Evolutionary conservation across 2,797 vertebrate species (phyloP).

Genomic region (Semaprochilodus insignis): DNA sequence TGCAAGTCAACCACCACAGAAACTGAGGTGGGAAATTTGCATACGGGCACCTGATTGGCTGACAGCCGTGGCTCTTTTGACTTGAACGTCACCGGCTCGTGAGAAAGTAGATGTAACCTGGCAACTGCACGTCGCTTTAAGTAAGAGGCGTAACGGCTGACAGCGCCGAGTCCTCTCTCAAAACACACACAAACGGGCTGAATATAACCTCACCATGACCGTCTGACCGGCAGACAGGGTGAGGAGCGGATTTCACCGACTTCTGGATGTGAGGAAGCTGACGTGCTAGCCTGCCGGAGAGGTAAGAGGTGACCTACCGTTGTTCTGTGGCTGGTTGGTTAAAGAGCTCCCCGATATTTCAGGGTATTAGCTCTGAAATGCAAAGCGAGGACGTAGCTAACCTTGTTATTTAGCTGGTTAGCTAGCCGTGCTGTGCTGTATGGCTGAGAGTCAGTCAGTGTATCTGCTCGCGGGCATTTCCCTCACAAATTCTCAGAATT

Average conservation of each 20-base stretch:
- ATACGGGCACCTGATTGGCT: conserved; percentile 49
- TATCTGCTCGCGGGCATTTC: neutral
- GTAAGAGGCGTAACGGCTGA: conserved; percentile 10
- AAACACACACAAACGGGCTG: neutral
- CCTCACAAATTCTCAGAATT: too few species aligned
- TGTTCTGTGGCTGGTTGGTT: neutral
- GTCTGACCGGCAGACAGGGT: neutral
- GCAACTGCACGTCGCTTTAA: conserved; percentile 26
- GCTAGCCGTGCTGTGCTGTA: too few species aligned
- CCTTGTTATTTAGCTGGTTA: too few species aligned
- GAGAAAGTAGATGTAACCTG: neutral
- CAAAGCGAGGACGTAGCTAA: too few species aligned
- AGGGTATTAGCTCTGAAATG: neutral
- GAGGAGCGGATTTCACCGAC: neutral
- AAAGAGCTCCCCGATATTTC: neutral
- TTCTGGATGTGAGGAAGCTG: conserved; percentile 21
- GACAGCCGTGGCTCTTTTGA: conserved; percentile 16
- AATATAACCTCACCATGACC: neutral
- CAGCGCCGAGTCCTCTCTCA: neutral
- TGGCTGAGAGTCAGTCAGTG: neutral
- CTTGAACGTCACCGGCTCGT: conserved; percentile 60
- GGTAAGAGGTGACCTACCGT: conserved; percentile 7
- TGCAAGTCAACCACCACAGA: neutral
- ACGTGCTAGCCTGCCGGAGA: conserved; percentile 6
- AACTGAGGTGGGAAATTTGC: conserved; percentile 8